phyloP scores from a whole-genome alignment of 2,888 invertebrate genomes.

The Plemyria rubiginata region DNA sequence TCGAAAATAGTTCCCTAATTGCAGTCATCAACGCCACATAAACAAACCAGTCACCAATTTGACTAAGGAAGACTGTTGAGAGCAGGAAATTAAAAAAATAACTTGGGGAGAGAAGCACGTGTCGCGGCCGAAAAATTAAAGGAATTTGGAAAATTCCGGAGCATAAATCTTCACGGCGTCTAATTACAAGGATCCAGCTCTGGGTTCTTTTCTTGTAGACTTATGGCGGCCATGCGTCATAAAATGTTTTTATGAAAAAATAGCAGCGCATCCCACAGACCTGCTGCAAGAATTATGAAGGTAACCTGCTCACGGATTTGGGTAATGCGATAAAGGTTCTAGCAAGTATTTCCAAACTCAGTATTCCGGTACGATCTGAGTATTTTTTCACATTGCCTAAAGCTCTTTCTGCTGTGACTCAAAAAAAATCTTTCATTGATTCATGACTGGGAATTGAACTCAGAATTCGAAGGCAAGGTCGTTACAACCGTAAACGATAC shows the following conservation, averaged over 20 bases:
- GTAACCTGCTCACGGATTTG: constrained; percentile 48
- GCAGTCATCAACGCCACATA: constrained; percentile 28
- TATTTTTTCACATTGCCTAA: neutral
- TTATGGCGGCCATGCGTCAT: constrained; percentile 80
- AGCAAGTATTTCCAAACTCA: constrained; percentile 23
- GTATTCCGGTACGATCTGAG: neutral
- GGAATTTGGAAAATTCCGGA: constrained; percentile 74
- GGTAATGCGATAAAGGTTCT: constrained; percentile 32
- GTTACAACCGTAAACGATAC: neutral
- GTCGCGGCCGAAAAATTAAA: constrained; percentile 72
- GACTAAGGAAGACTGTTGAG: constrained; percentile 39
- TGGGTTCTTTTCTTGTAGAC: constrained; percentile 71
- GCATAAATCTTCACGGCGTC: constrained; percentile 79
- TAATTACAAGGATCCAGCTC: constrained; percentile 78
- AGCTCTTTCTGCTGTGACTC: neutral
- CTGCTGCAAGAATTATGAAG: constrained; percentile 60
- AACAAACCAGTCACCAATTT: constrained; percentile 25
- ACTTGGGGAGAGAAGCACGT: constrained; percentile 60
- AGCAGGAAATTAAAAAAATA: constrained; percentile 50
- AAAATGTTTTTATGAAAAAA: constrained; percentile 74
- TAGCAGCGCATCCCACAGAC: constrained; percentile 57
- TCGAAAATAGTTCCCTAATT: constrained; percentile 49
- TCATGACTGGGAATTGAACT: neutral
- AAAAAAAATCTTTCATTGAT: neutral
- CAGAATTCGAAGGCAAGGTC: neutral